Conservation (phyloP, 2,888 invertebrate genomes). For the Tetropium fuscum region DNA sequence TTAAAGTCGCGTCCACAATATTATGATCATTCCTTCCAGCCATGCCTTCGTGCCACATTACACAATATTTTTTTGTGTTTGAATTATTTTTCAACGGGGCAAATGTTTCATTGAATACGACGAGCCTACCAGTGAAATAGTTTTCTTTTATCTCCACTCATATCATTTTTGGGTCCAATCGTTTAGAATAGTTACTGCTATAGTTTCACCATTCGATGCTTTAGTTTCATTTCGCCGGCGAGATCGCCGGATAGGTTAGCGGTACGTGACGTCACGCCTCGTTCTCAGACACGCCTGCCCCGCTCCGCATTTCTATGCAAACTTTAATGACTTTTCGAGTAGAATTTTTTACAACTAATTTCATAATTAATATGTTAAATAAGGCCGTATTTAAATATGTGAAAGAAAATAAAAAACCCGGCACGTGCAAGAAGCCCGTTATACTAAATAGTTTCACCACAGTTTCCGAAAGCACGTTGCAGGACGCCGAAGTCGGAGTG, state of each 20-base stretch:
- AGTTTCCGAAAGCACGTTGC: too few relatives aligned
- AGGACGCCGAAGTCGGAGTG: too few relatives aligned
- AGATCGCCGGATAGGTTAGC: constrained; percentile 4
- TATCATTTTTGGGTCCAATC: neutral
- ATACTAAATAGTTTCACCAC: too few relatives aligned
- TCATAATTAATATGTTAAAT: too few relatives aligned
- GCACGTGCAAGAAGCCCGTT: too few relatives aligned
- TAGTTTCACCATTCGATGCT: neutral
- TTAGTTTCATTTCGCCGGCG: neutral
- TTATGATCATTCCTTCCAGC: constrained; percentile 19
- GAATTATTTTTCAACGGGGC: constrained; percentile 20
- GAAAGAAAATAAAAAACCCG: too few relatives aligned
- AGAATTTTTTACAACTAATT: too few relatives aligned
- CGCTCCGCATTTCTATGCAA: too few relatives aligned
- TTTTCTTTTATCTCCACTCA: constrained; percentile 22
- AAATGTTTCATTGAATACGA: constrained; percentile 29
- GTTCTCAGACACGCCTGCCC: too few relatives aligned
- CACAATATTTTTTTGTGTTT: constrained; percentile 19
- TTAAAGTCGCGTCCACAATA: constrained; percentile 27
- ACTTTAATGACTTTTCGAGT: too few relatives aligned
- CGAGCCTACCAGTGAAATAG: constrained; percentile 28
- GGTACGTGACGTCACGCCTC: too few relatives aligned
- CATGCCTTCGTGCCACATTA: constrained; percentile 33
- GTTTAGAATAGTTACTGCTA: neutral
- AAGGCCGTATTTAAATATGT: too few relatives aligned